Conservation (phyloP, 2,888 invertebrate species). For the Nymphalis polychloros region DNA sequence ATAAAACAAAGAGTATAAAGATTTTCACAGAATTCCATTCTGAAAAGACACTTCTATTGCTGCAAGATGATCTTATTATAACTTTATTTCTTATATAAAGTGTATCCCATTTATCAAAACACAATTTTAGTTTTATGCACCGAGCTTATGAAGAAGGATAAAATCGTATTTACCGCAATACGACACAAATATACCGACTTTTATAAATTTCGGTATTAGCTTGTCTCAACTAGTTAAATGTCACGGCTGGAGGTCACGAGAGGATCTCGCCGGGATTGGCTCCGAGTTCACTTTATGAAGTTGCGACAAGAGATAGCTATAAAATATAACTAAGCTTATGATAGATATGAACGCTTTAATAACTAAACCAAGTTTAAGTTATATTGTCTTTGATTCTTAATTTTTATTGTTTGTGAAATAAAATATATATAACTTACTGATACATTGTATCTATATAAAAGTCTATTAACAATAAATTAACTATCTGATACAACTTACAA, state of each 20-base stretch:
- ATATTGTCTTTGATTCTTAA: background rate
- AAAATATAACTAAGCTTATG: constrained; percentile 30
- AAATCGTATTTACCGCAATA: constrained; percentile 1
- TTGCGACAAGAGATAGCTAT: constrained; percentile 28
- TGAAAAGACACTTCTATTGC: too few species aligned
- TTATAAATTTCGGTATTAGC: constrained; percentile 7
- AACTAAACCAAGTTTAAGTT: constrained; percentile 1
- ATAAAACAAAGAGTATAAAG: too few species aligned
- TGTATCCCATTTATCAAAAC: background rate
- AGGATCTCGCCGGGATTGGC: constrained; percentile 24
- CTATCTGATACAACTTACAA: too few species aligned
- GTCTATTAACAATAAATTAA: too few species aligned
- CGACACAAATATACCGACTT: background rate
- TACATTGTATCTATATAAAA: too few species aligned
- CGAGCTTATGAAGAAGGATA: background rate
- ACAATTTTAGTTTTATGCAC: background rate
- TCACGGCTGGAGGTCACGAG: constrained; percentile 24
- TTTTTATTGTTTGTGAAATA: too few species aligned
- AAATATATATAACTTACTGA: too few species aligned
- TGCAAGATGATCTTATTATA: background rate
- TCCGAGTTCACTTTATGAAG: constrained; percentile 29
- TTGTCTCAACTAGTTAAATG: constrained; percentile 28
- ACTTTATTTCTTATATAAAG: background rate
- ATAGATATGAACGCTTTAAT: constrained; percentile 16
- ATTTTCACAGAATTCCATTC: too few species aligned